Base-by-base conservation (phyloP, 2,797 vertebrate genomes). In the Kryptolebias ocellatus region DNA sequence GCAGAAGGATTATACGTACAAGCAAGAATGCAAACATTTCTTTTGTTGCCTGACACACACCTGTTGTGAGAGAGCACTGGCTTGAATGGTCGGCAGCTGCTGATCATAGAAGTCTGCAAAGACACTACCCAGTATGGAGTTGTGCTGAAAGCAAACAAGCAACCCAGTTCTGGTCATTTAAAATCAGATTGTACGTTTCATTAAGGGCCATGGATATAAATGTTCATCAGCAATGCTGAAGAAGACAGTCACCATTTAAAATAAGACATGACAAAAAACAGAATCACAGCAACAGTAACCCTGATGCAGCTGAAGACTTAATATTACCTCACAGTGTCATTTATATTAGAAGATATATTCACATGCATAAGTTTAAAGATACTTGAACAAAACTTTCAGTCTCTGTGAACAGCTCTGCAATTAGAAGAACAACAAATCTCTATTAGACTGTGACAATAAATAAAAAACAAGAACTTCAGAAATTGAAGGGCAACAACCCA, bases 41-140 rank as follows among this genome's bases (percentile, higher is more conserved):
- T 31, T 34, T 0, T 7, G 3, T 34, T 92, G 31, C 4, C 31
- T 31, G 31, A 56, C 54, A 56, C 54, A 15, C 18, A 98, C 96
- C 96, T 98, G 96, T 72, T 96, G 96, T 82, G 96, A 97, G 83
- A 98, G 95, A 53, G 95, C 95, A 63, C 96, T 97, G 79, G 96
- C 95, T 90, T 97, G 96, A 83, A 96, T 92, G 85, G 95, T 94
- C 6, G 95, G 94, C 88, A 98, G 94, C 95, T 97, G 96, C 93
- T 98, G 96, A 89, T 98, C 96, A 62, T 96, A 97, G 93, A 94
- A 97, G 84, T 97, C 96, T 74, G 95, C 95, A 89, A 98, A 98
- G 86, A 97, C 94, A 78, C 95, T 95, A 82, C 95, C 94, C 91
- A 98, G 92, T 68, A 95, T 95, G 87, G 96, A 95, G 67, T 95